Conservation (phyloP, 1,140 invertebrate species). For the Marisa cornuarietis region DNA sequence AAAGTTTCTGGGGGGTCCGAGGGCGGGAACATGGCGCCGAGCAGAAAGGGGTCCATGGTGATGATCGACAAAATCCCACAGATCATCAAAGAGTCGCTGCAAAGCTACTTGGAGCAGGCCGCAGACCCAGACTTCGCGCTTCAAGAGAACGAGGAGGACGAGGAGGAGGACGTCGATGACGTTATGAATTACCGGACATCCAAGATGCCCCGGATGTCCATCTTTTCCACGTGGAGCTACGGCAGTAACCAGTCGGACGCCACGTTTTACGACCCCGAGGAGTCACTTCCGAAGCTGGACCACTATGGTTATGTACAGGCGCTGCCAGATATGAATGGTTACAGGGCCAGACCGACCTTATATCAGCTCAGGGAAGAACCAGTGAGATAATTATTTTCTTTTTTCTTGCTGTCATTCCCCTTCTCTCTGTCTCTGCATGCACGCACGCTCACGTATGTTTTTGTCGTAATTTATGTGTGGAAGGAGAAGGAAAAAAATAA, state of each 20-base stretch:
- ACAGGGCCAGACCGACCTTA: slow-evolving; percentile 83
- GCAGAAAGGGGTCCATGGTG: slow-evolving; percentile 31
- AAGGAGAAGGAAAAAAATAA: background rate
- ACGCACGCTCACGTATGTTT: background rate
- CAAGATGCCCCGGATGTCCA: slow-evolving; percentile 11
- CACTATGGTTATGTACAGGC: slow-evolving; percentile 87
- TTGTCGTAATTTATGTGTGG: background rate
- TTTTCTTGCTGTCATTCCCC: background rate
- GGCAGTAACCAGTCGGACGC: slow-evolving; percentile 25
- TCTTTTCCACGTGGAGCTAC: slow-evolving; percentile 18
- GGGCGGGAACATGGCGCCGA: slow-evolving; percentile 20
- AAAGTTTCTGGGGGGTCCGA: slow-evolving; percentile 16
- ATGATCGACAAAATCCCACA: slow-evolving; percentile 23
- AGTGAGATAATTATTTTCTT: slow-evolving; percentile 16
- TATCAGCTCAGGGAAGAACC: slow-evolving; percentile 85
- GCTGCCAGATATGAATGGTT: slow-evolving; percentile 78
- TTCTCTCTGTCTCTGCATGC: background rate
- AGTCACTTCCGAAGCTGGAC: slow-evolving; percentile 87
- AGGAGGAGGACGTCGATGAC: background rate
- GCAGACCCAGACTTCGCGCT: background rate
- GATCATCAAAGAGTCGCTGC: slow-evolving; percentile 19
- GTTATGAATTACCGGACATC: background rate
- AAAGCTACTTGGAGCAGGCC: slow-evolving; percentile 3
- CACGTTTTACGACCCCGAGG: slow-evolving; percentile 78
- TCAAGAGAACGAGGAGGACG: background rate